Evolutionary conservation across 2,888 invertebrate species (phyloP), one percentile per base, ranked within the genome.

Genomic region (Nowickia ferox): DNA sequence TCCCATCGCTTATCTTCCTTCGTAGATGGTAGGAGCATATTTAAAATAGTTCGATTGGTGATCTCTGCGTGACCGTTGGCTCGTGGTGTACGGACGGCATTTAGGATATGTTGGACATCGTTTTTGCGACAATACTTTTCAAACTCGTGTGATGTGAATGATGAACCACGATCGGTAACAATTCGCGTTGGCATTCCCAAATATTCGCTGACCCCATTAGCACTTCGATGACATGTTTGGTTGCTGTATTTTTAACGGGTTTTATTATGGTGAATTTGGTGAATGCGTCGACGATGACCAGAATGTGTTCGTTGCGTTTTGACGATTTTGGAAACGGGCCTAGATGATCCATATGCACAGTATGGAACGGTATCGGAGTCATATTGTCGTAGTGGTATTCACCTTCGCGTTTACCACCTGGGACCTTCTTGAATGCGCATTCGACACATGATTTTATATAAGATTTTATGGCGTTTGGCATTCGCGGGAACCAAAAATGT

Each of bases 351-450:
- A 84, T 13, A 42, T 83, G 84, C 0, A 83, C 38, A 0, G 77
- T 83, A n/a, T 77, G 61, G 8, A 84, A 83, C 6, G 84, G 84
- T n/a, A 85, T 51, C 10, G 80, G 71, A 10, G 53, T 57, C 0
- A 76, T 63, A 3, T 78, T 61, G 13, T 74, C 74, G 30, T 66
- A 85, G 63, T 87, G 84, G 17, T 80, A 82, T 57, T 84, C 78
- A 13, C 81, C 76, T 48, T 87, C 84, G 19, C 78, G 68, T 44
- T 59, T 69, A 6, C 85, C 87, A 13, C 82, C 81, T 17, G 65
- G 75, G 10, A 22, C 19, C 84, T 93, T 93, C 40, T 89, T 89
- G 46, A 90, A 91, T 4, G 92, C 69, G 71, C 92, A 93, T 5
- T 63, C 79, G 22, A 66, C 46, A 48, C 63, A 85, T 6, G 76